phyloP scores from a whole-genome alignment of 1,140 invertebrate species.

The Propsilocerus akamusi region DNA sequence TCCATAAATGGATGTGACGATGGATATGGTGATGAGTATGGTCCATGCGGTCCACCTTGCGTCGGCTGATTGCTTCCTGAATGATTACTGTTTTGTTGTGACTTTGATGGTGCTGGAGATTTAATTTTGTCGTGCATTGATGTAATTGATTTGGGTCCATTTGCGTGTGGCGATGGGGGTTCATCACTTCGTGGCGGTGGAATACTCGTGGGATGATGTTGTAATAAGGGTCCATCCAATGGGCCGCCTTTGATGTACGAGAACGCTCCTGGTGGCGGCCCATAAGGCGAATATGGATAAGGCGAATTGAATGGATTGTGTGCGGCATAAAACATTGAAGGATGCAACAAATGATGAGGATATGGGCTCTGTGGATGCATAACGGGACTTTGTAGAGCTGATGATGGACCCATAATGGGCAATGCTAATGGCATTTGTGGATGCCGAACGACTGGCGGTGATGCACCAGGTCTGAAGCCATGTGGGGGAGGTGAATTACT shows the following conservation, averaged over 20 bases:
- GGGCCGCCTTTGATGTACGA: conserved; percentile 22
- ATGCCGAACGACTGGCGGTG: conserved; percentile 23
- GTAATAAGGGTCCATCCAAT: conserved; percentile 12
- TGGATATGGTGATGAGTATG: conserved; percentile 14
- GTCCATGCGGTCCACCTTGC: neutral
- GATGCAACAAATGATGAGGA: conserved; percentile 22
- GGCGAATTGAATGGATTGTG: conserved; percentile 24
- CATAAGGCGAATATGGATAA: conserved; percentile 22
- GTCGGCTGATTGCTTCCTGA: neutral
- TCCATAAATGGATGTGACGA: conserved; percentile 21
- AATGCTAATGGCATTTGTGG: conserved; percentile 23
- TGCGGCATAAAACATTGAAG: conserved; percentile 22
- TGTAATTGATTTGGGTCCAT: conserved; percentile 1
- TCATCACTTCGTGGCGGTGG: conserved; percentile 10
- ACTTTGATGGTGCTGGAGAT: conserved; percentile 24
- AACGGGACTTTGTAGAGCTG: conserved; percentile 19
- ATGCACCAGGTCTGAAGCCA: conserved; percentile 20
- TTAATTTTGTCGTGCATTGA: conserved; percentile 16
- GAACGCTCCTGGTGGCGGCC: conserved; percentile 17
- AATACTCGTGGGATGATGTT: conserved; percentile 12
- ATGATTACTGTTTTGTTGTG: conserved; percentile 12
- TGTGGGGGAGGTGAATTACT: conserved; percentile 25
- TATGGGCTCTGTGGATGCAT: conserved; percentile 24
- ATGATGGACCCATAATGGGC: conserved; percentile 17
- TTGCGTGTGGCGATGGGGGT: conserved; percentile 10